A percentile compares a stretch with the other conserved stretches of the same genome.
phyloP scores from a whole-genome alignment of 2,888 invertebrate genomes.

The Argyresthia albistria region DNA sequence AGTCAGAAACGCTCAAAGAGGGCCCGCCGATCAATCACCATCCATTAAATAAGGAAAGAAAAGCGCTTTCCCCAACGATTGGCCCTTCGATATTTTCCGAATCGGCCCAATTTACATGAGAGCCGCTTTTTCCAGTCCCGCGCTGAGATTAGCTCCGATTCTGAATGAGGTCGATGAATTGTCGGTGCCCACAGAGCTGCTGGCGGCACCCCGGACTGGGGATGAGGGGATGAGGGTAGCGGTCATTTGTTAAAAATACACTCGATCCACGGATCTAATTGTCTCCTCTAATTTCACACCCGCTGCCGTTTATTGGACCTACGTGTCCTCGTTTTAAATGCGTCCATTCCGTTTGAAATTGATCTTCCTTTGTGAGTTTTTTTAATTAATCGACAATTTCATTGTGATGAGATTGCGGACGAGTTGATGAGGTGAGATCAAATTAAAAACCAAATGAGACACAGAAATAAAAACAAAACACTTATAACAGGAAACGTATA shows the following conservation, averaged over 20 bases:
- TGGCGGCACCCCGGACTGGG: conserved; percentile 37
- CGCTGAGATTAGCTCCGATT: conserved; percentile 66
- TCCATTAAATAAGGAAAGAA: conserved; percentile 72
- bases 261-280: conserved; percentile 70
- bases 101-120: conserved; percentile 72
- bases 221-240: conserved; percentile 33
- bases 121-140: conserved; percentile 66
- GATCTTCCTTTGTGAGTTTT: conserved; percentile 26
- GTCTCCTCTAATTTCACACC: conserved; percentile 71
- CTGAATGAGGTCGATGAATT: conserved; percentile 71
- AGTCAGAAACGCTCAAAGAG: conserved; percentile 65
- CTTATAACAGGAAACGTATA: conserved; percentile 12
- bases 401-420: background rate
- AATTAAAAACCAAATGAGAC: background rate
- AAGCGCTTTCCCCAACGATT: conserved; percentile 68
- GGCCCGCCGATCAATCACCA: conserved; percentile 68
- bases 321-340: conserved; percentile 4
- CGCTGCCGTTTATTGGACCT: conserved; percentile 51
- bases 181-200: conserved; percentile 44
- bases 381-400: conserved; percentile 1
- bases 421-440: background rate
- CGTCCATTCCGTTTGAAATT: conserved; percentile 32
- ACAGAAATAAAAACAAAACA: conserved; percentile 10
- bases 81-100: conserved; percentile 43
- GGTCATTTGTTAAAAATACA: conserved; percentile 74